Conservation (phyloP, 2,113 vertebrate genomes). For the Tachycineta bicolor region DNA sequence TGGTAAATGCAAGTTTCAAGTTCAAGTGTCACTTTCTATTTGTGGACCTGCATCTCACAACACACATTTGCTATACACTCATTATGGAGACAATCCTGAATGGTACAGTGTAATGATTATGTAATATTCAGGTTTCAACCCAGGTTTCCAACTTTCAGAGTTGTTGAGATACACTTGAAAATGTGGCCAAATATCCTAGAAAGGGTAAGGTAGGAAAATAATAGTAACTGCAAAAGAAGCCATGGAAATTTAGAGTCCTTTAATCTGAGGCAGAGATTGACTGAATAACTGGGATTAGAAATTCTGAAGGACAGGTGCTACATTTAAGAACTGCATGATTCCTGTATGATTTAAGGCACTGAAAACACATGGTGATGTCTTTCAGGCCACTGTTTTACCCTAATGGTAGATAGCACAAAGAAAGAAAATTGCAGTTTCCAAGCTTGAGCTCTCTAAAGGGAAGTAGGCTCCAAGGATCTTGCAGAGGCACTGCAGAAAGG, state of each 20-base stretch:
- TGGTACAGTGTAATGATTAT: background rate
- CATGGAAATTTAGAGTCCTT: background rate
- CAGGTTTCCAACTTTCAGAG: background rate
- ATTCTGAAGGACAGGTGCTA: background rate
- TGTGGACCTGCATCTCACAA: background rate
- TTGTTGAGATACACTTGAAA: background rate
- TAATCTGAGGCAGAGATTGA: background rate
- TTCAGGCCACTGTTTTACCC: background rate
- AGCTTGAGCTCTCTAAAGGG: background rate
- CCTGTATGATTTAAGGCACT: background rate
- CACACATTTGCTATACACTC: background rate
- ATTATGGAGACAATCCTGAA: background rate
- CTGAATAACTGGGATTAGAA: background rate
- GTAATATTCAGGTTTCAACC: background rate
- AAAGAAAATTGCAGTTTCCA: background rate
- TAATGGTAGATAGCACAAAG: background rate
- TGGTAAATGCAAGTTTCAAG: background rate
- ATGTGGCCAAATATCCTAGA: background rate
- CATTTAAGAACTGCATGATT: background rate
- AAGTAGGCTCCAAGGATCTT: background rate
- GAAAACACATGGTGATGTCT: background rate
- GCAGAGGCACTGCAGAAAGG: background rate
- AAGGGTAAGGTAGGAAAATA: background rate
- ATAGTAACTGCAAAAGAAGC: background rate
- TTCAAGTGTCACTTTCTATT: background rate